Base-by-base conservation (phyloP, 2,797 vertebrate genomes). In the Rhinella marina region DNA sequence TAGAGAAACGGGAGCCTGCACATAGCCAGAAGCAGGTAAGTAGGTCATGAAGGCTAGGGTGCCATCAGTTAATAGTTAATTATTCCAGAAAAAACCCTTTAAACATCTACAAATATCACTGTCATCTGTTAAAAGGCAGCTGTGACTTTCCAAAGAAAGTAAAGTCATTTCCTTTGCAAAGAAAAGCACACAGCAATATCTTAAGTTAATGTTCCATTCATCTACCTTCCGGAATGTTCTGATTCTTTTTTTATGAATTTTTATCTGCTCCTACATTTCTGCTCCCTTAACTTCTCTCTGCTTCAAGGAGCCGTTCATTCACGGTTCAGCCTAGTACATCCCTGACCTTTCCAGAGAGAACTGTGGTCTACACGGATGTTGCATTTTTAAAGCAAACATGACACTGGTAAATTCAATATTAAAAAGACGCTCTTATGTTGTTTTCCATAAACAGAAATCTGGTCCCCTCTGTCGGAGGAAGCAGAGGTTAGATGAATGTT, bases 351-450 rank as follows among this genome's bases (percentile, higher is more conserved):
- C 87, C 1, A 11, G 90, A 90, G 90, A 90, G 84, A 3, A 17
- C 73, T 88, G 76, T 88, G 72, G 89, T 92, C 91, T 84, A 72
- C 90, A 93, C 92, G 92, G 93, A 94, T 91, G 92, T 82, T 94
- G 91, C 91, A 93, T 93, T 91, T 94, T 90, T 90, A 91, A 93
- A 89, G 84, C 84, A 86, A 89, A 86, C 84, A 82, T 57, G 70
- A 64, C 84, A 89, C 70, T 77, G 86, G 72, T 78, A 54, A 86
- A 86, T 89, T 78, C 61, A 82, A 68, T 82, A 88, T 88, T 88
- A 85, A 85, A 82, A 68, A 68, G 50, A 56, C 61, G 79, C 11
- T 62, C 11, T 62, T 72, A 27, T 85, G n/a, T 66, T 84, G n/a
- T 75, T 81, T 88, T 54, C 21, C n/a, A 56, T 79, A 70, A 81